Evolutionary conservation across 2,113 vertebrate species (phyloP), one percentile per base, ranked within the genome.

Genomic region (Trochalopteron elliotii): DNA sequence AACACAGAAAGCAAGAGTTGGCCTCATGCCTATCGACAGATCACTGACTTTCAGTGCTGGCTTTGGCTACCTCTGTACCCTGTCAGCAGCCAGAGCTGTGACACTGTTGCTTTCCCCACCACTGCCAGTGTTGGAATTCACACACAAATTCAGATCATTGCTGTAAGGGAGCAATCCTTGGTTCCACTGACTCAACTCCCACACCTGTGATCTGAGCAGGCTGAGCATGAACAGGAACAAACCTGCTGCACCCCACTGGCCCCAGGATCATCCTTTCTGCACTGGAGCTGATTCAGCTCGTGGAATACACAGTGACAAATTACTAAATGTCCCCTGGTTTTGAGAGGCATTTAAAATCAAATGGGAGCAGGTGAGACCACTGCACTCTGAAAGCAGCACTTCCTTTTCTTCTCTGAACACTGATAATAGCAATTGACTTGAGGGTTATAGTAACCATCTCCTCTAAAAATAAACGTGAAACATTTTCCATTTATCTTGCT

Each of bases 141-240:
- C 4, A 7, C 39, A 84, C 28, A n/a, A n/a, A 55, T 40, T 56
- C 49, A 28, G 39, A 5, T 37, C 28, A 7, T 9, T 39, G 49
- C 53, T 59, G 8, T 2, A 21, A 22, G 30, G 19, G 39, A 81
- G 11, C 0, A 0, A 68, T 72, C 69, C 44, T 69, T 3, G 1
- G 6, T 40, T 69, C 50, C 78, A 19, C 15, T 25, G 53, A 55
- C 44, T 50, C 42, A 22, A 2, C 30, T 67, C 15, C 33, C 3
- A 1, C 0, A 3, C 35, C 55, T 50, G 35, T 24, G 44, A 45
- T 50, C 55, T 0, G 2, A 52, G 57, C 2, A 19, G 28, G 31
- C 9, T 31, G 28, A 53, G 27, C 8, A 9, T 0, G 1, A 61
- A 13, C 22, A 25, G 60, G 65, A 60, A 12, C 31, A 81, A 69